These are phyloP conservation scores for Nicator chloris DNA, from an alignment of 2,113 vertebrate genomes.

Conservation along the genomic window DNA sequence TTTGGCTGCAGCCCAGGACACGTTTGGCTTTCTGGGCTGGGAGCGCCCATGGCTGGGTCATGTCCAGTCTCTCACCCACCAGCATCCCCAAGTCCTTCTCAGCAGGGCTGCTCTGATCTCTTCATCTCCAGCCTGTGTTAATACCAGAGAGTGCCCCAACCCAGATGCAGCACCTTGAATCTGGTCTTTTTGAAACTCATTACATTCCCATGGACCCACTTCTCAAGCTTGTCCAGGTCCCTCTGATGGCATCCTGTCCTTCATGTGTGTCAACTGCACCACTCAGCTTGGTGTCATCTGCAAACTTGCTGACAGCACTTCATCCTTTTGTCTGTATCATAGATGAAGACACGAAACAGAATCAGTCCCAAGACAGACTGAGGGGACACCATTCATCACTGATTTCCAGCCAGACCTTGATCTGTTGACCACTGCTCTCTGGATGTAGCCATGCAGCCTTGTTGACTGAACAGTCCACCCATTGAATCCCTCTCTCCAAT, in stretches of 20 bases:
- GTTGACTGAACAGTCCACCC: neutral
- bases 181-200: neutral
- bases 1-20: neutral
- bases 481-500: neutral
- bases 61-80: neutral
- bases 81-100: neutral
- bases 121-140: neutral
- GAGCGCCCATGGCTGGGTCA: neutral
- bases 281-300: neutral
- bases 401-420: neutral
- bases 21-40: neutral
- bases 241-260: no score
- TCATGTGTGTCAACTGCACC: fast-evolving
- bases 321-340: neutral
- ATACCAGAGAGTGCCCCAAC: fast-evolving
- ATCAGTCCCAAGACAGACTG: neutral
- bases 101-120: neutral
- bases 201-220: neutral
- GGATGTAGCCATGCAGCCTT: neutral
- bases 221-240: neutral
- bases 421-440: neutral
- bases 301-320: neutral
- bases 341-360: neutral
- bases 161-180: neutral
- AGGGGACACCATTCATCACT: no score